Evolutionary conservation across 2,113 vertebrate genomes (phyloP), one percentile per base, ranked within the genome.

Genomic region (Condylura cristata): DNA sequence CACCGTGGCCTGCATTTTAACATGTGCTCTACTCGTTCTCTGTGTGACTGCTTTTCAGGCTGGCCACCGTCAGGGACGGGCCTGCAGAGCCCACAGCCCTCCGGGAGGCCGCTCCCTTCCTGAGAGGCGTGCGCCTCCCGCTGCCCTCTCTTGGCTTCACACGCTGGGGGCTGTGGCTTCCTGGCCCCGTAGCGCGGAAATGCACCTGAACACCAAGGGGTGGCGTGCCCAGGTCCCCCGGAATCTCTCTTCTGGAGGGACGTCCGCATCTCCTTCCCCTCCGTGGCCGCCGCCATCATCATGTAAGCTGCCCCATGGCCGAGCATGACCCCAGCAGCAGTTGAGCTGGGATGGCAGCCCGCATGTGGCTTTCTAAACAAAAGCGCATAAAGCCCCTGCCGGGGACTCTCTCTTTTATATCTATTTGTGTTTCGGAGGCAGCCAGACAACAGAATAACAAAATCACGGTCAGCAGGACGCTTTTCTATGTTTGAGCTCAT

Each of bases 231-330:
- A 93, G 93, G 48, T 70, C 93, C 66, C 61, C 82, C 39, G 91
- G 22, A 30, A 90, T 95, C 20, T 81, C 32, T 81, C 81, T 89
- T 85, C 75, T 89, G 53, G 24, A 96, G 93, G 84, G 89, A 80
- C 70, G 96, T 96, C 65, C 76, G 46, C 84, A 96, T 96, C 18
- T 60, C 46, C 78, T 94, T 94, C 95, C 96, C 44, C 86, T 66
- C 20, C 90, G 71, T 66, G 66, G 58, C 4, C 34, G 61, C 92
- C 94, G 6, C 14, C 94, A 46, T 74, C 26, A 92, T 95, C 95
- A 96, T 94, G 96, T 96, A 92, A 66, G 12, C 39, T 28, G 30
- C 28, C 66, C 37, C 41, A 70, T 85, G 12, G 3, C 5, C 60
- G 76, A 9, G 32, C 90, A 95, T 80, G 48, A 53, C 10, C 1